These are phyloP conservation scores for Poecilia gillii DNA, from an alignment of 2,797 vertebrate genomes.

Conservation along the genomic window DNA sequence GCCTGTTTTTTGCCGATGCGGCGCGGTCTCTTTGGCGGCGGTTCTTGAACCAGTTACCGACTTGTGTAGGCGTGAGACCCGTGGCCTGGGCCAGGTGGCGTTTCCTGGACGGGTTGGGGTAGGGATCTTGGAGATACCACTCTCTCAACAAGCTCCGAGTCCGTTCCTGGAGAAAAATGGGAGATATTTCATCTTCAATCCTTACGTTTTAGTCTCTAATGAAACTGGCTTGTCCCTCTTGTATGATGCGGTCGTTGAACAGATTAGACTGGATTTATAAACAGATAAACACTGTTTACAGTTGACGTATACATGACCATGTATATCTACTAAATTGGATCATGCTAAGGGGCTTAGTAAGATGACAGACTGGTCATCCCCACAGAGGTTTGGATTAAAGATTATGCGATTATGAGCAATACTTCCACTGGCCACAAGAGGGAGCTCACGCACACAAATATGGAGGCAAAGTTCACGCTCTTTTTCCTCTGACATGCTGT, in stretches of 20 bases:
- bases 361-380: slow-evolving; percentile 22
- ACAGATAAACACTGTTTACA: slow-evolving; percentile 46
- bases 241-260: slow-evolving; percentile 50
- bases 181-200: background rate
- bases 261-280: slow-evolving; percentile 60
- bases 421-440: slow-evolving; percentile 47
- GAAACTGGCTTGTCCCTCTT: slow-evolving; percentile 4
- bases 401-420: slow-evolving; percentile 27
- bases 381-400: slow-evolving; percentile 43
- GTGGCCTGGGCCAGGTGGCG: slow-evolving; percentile 85
- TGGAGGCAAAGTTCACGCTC: background rate
- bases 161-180: slow-evolving; percentile 73
- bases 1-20: slow-evolving; percentile 86
- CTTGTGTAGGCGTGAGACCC: slow-evolving; percentile 85
- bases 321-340: slow-evolving; percentile 65
- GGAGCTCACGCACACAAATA: slow-evolving; percentile 27
- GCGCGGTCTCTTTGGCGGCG: slow-evolving; percentile 84
- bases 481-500: background rate
- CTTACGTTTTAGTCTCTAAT: background rate
- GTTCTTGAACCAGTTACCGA: slow-evolving; percentile 89
- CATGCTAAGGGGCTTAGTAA: slow-evolving; percentile 68
- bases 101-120: slow-evolving; percentile 86
- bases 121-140: slow-evolving; percentile 87
- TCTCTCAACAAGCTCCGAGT: slow-evolving; percentile 84
- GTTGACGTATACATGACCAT: slow-evolving; percentile 32